Conservation (phyloP, 2,113 vertebrate species). For the Spea multiplicata region DNA sequence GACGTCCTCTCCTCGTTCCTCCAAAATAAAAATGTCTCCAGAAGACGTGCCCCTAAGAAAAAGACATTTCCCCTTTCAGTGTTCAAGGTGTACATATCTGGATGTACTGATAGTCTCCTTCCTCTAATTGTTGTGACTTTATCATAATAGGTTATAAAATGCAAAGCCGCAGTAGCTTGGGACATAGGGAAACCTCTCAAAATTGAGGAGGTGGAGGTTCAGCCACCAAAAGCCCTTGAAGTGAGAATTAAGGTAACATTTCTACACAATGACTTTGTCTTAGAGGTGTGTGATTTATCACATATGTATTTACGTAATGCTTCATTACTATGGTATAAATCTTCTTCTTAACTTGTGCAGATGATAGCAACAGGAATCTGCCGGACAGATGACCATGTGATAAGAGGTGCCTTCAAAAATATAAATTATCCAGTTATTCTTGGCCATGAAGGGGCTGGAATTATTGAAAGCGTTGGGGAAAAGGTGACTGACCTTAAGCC, state of each 20-base stretch:
- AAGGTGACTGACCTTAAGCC: conserved; percentile 71
- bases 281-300: too few relatives aligned
- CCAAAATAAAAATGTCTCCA: too few relatives aligned
- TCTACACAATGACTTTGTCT: neutral
- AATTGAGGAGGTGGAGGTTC: conserved; percentile 67
- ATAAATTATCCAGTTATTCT: conserved; percentile 64
- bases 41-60: too few relatives aligned
- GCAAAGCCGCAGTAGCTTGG: conserved; percentile 61
- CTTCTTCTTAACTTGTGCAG: conserved; percentile 54
- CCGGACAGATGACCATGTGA: conserved; percentile 68
- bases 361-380: conserved; percentile 79
- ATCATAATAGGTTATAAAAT: conserved; percentile 53
- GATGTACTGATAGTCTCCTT: too few relatives aligned
- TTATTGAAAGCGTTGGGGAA: conserved; percentile 73
- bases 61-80: too few relatives aligned
- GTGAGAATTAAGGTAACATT: conserved; percentile 58
- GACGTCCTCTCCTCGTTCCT: too few relatives aligned
- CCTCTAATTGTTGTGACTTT: neutral
- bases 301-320: too few relatives aligned
- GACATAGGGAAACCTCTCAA: conserved; percentile 53
- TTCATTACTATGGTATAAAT: neutral
- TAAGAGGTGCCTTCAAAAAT: conserved; percentile 57
- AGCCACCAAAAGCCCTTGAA: conserved; percentile 62
- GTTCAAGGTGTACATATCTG: too few relatives aligned
- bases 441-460: conserved; percentile 74